phyloP scores from a whole-genome alignment of 1,140 invertebrate species.

The Pararge aegeria region DNA sequence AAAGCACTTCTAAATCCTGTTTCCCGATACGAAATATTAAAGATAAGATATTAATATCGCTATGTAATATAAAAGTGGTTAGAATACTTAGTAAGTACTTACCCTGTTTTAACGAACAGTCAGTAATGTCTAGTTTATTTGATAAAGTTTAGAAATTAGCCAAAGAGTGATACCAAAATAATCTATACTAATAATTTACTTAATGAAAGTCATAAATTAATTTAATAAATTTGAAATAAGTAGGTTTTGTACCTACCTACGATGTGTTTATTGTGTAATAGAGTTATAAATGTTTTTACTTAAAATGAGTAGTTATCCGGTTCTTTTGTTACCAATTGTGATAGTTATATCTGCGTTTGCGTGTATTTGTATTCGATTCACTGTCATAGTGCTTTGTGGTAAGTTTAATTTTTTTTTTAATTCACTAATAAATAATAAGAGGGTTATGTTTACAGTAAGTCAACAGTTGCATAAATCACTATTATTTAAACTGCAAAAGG shows the following conservation, averaged over 20 bases:
- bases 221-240: too few species aligned
- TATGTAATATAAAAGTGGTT: slow-evolving; percentile 21
- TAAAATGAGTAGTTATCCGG: neutral
- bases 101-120: neutral
- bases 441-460: too few species aligned
- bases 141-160: neutral
- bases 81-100: slow-evolving; percentile 8
- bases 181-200: too few species aligned
- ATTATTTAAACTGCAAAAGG: too few species aligned
- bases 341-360: slow-evolving; percentile 22
- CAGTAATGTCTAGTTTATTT: neutral
- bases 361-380: slow-evolving; percentile 31
- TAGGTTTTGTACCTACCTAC: neutral
- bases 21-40: slow-evolving; percentile 28
- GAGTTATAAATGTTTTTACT: neutral
- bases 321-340: slow-evolving; percentile 22
- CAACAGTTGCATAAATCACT: too few species aligned
- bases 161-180: neutral
- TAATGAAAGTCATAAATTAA: too few species aligned
- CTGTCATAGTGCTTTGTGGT: slow-evolving; percentile 29
- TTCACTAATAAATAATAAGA: too few species aligned
- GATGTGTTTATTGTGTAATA: neutral
- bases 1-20: slow-evolving; percentile 29
- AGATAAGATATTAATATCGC: slow-evolving; percentile 23
- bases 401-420: slow-evolving; percentile 23